These are phyloP conservation scores for Chlorops oryzae DNA, from an alignment of 1,140 invertebrate genomes.

Conservation along the genomic window DNA sequence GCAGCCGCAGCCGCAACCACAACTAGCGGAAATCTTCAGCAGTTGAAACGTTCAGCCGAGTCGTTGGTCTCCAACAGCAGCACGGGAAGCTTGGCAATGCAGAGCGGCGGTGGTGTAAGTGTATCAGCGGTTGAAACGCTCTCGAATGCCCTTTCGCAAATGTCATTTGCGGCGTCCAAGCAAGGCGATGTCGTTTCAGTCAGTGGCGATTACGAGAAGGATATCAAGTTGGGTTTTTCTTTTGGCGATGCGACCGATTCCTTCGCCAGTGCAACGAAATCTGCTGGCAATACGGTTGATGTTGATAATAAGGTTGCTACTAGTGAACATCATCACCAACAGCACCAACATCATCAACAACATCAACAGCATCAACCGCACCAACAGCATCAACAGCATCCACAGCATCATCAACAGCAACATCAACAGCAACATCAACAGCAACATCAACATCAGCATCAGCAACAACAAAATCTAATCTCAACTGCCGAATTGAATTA, in stretches of 20 bases:
- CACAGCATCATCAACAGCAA: conserved; percentile 1
- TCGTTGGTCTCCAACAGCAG: conserved; percentile 13
- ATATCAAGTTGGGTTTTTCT: conserved; percentile 83
- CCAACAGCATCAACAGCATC: conserved; percentile 22
- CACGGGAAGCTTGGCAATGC: no score
- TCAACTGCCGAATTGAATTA: conserved; percentile 83
- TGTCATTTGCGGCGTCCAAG: conserved; percentile 45
- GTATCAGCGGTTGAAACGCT: conserved; percentile 29
- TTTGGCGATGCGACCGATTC: conserved; percentile 66
- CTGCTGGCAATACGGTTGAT: conserved; percentile 27
- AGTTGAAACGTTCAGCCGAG: conserved; percentile 12
- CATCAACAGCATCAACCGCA: conserved; percentile 21
- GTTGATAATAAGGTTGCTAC: conserved; percentile 9
- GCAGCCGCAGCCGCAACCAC: conserved; percentile 49
- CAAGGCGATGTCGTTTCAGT: conserved; percentile 35
- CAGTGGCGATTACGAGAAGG: conserved; percentile 64
- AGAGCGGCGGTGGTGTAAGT: not conserved
- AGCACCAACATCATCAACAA: conserved; percentile 25
- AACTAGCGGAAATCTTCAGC: conserved; percentile 17
- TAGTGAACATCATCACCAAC: conserved; percentile 11
- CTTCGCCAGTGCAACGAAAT: conserved; percentile 29
- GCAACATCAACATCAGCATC: conserved; percentile 41
- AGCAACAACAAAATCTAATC: conserved; percentile 50
- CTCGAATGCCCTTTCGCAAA: conserved; percentile 49
- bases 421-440: conserved; percentile 14